Conservation (phyloP, 2,888 invertebrate species). For the Orthosia gothica region DNA sequence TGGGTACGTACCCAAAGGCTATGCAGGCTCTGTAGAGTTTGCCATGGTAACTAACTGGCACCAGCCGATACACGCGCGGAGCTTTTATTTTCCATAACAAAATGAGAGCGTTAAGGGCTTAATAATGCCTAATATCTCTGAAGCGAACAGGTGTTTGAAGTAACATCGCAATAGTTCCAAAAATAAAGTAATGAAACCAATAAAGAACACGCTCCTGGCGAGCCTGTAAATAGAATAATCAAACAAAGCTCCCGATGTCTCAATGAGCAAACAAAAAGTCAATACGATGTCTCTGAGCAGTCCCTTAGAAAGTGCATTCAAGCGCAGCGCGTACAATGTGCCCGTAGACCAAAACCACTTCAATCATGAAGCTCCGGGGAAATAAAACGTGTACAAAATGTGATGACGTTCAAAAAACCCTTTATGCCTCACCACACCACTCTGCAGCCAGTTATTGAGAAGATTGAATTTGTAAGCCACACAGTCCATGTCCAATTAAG, state of each 20-base stretch:
- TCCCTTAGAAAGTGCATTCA: constrained; percentile 76
- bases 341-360: constrained; percentile 85
- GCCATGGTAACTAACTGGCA: constrained; percentile 10
- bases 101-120: constrained; percentile 8
- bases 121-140: constrained; percentile 7
- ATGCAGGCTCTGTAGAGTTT: too few species aligned
- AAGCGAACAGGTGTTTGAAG: constrained; percentile 39
- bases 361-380: constrained; percentile 64
- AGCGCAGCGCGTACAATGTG: constrained; percentile 80
- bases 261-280: constrained; percentile 81
- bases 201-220: constrained; percentile 45
- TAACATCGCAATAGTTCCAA: constrained; percentile 32
- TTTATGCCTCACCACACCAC: constrained; percentile 65
- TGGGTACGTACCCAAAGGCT: too few species aligned
- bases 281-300: constrained; percentile 69
- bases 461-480: constrained; percentile 46
- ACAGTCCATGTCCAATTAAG: constrained; percentile 51
- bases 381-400: constrained; percentile 63
- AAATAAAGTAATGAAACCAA: constrained; percentile 44
- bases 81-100: constrained; percentile 7
- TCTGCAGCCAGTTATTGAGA: constrained; percentile 58
- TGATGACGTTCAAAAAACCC: constrained; percentile 65
- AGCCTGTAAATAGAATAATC: constrained; percentile 58
- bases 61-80: background rate
- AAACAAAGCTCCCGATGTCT: constrained; percentile 65